Evolutionary conservation across 2,888 invertebrate species (phyloP), one percentile per base, ranked within the genome.

Genomic region (Melieria picta): DNA sequence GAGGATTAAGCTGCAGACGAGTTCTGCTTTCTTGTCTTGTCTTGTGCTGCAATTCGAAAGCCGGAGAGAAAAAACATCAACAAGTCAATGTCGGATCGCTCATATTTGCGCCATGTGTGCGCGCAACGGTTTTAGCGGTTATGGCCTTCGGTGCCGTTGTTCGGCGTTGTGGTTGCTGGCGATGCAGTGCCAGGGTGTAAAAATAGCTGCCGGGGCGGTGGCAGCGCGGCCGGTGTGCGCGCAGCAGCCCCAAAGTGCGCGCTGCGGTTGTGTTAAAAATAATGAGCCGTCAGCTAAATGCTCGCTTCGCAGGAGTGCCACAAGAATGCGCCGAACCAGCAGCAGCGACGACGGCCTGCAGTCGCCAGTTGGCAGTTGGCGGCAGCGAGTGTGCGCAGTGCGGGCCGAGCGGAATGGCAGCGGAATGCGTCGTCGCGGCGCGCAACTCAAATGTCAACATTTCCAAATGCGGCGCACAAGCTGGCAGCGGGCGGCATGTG

Each of bases 261-360:
- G 67, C 61, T 58, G 60, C 60, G 67, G 61, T 64, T 52, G 48
- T 58, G 60, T 55, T 72, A 73, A 80, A 81, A 80, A 82, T 81
- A 81, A 69, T 69, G 60, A 69, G 55, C 69, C 56, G 69, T 56
- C 69, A 69, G 69, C 69, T 66, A 69, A 72, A 66, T 63, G 69
- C 58, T 52, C 71, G 76, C 83, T 81, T 81, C 81, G 83, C 83
- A 82, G 81, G 81, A 82, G 83, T 79, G 80, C 81, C 76, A 76
- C 57, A 78, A 82, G 82, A 81, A 81, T 83, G 81, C 69, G 72
- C 65, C 64, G 52, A 64, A 56, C 42, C 65, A 65, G n/a, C 62
- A 62, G 47, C 68, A 69, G 55, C 61, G 50, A 50, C 50, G 50
- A 60, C 42, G 13, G 7, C n/a, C 55, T 43, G 46, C 42, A 6